phyloP scores from a whole-genome alignment of 2,888 invertebrate species.

The Maniola hyperantus region DNA sequence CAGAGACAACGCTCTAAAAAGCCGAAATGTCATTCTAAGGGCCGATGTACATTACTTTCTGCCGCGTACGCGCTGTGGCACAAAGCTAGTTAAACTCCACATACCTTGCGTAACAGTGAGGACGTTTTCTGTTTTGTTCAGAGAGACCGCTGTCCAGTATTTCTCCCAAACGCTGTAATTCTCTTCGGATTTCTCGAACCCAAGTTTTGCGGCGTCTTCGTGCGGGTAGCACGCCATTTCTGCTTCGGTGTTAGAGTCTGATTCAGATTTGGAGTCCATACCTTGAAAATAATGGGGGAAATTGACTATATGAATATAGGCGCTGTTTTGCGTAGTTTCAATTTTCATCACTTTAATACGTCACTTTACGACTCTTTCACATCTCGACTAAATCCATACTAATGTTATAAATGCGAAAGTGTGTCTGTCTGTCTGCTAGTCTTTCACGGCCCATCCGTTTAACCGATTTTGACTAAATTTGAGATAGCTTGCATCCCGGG shows the following conservation, averaged over 20 bases:
- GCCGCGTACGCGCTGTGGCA: no score
- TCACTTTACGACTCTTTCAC: no score
- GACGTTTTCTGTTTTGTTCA: slow-evolving; percentile 53
- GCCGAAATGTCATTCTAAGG: no score
- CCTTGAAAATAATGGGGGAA: slow-evolving; percentile 40
- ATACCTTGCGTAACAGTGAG: slow-evolving; percentile 61
- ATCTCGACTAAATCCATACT: no score
- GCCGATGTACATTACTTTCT: no score
- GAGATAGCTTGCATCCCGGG: no score
- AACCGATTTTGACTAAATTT: no score
- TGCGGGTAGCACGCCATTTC: slow-evolving; percentile 54
- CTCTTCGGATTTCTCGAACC: slow-evolving; percentile 66
- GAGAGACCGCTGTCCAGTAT: slow-evolving; percentile 59
- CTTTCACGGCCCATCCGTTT: no score
- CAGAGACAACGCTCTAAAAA: no score
- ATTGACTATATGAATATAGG: background rate
- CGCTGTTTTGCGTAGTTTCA: background rate
- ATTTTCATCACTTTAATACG: background rate
- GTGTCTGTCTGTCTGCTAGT: no score
- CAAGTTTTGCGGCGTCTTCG: slow-evolving; percentile 55
- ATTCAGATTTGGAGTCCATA: slow-evolving; percentile 57
- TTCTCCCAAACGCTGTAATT: slow-evolving; percentile 64
- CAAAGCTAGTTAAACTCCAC: slow-evolving; percentile 21
- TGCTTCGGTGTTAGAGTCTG: slow-evolving; percentile 60
- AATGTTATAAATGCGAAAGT: no score